phyloP scores from a whole-genome alignment of 2,113 vertebrate genomes.

The Garra rufa region DNA sequence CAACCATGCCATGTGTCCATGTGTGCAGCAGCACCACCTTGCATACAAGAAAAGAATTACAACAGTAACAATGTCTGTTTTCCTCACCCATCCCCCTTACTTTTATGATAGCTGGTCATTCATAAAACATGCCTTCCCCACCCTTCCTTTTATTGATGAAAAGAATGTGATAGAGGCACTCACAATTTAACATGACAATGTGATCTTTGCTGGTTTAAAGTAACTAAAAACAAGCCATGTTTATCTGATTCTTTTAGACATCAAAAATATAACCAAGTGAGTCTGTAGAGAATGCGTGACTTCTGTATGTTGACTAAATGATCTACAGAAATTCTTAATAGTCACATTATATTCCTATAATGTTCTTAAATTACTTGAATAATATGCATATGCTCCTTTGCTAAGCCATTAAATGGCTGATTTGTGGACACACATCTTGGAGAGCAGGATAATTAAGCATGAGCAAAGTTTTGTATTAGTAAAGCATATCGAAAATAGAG shows the following conservation, averaged over 20 bases:
- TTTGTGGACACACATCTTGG: not conserved
- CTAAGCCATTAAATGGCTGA: not conserved
- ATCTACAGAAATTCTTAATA: no score
- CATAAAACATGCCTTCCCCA: conserved; percentile 10
- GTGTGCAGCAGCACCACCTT: conserved; percentile 37
- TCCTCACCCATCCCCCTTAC: not conserved
- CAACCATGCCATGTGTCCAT: not conserved
- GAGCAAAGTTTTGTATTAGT: no score
- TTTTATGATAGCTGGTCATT: conserved; percentile 30
- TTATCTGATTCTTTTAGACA: not conserved
- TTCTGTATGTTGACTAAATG: not conserved
- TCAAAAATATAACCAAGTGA: no score
- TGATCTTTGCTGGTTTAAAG: not conserved
- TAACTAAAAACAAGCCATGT: not conserved
- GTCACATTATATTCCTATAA: not conserved
- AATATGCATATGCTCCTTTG: not conserved
- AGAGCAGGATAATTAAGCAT: not conserved
- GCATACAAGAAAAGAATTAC: conserved; percentile 16
- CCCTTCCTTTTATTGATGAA: not conserved
- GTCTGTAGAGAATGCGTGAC: not conserved
- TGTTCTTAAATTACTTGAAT: not conserved
- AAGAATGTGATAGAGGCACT: not conserved
- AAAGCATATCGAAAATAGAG: not conserved
- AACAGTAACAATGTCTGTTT: not conserved
- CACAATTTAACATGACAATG: not conserved